These are phyloP conservation scores for Botrylloides violaceus DNA, from an alignment of 23 tunicate species.

Conservation along the genomic window DNA sequence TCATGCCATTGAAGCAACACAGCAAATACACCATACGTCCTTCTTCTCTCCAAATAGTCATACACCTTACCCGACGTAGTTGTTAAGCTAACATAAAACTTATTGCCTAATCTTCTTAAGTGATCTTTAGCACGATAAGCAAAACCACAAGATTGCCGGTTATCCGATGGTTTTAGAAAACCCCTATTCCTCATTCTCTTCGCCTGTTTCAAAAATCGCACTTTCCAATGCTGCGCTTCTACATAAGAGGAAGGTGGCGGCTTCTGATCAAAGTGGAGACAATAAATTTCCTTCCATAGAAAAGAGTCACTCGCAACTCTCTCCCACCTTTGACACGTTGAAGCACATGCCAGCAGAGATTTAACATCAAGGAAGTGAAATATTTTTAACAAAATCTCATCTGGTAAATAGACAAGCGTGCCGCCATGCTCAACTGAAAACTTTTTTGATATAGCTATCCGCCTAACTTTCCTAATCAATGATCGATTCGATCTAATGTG, in stretches of 20 bases:
- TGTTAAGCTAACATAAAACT: conserved; percentile 26
- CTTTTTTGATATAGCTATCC: too few relatives aligned
- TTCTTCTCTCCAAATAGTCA: neutral
- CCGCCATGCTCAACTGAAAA: too few relatives aligned
- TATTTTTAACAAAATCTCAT: conserved; percentile 1
- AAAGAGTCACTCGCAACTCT: neutral
- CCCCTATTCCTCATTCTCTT: conserved; percentile 8
- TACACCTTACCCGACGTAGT: neutral
- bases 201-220: neutral
- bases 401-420: neutral
- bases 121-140: conserved; percentile 5
- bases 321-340: conserved; percentile 12
- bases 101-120: conserved; percentile 17
- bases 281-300: conserved; percentile 1
- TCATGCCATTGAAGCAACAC: conserved; percentile 40
- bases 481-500: too few relatives aligned
- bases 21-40: neutral
- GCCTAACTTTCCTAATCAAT: too few relatives aligned
- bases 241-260: neutral
- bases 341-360: conserved; percentile 2
- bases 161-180: conserved; percentile 9
- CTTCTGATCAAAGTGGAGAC: neutral
- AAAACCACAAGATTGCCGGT: conserved; percentile 22
- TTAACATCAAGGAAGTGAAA: conserved; percentile 1
- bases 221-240: conserved; percentile 11